Conservation (phyloP, 2,113 vertebrate genomes). For the Antidorcas marsupialis region DNA sequence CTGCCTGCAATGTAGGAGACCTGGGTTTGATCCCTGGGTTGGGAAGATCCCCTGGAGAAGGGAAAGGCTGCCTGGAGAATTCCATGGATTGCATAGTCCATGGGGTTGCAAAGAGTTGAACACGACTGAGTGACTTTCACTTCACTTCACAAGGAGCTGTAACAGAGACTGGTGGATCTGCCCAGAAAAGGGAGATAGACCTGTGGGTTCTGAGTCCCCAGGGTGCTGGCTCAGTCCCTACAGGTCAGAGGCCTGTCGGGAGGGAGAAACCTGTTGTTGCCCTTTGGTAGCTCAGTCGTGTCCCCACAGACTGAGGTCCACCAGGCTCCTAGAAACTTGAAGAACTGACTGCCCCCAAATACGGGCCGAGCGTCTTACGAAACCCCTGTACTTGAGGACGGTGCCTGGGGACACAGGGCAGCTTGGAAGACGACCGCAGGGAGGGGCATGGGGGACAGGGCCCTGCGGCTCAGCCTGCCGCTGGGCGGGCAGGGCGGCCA, state of each 20-base stretch:
- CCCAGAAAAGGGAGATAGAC: accelerated
- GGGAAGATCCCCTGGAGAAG: neutral
- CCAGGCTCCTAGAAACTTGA: neutral
- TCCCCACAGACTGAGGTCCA: neutral
- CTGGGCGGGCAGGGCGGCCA: accelerated
- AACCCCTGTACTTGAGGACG: accelerated
- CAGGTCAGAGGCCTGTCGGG: accelerated
- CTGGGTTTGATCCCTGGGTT: no score
- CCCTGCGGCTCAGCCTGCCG: accelerated
- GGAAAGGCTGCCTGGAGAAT: neutral
- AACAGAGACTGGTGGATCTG: neutral
- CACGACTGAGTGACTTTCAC: neutral
- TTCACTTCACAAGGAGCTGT: neutral
- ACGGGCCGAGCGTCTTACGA: accelerated
- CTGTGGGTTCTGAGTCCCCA: neutral
- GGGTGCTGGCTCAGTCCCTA: accelerated
- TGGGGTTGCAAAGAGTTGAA: neutral
- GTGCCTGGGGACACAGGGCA: neutral
- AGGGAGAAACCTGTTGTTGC: neutral
- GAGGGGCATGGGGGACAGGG: neutral
- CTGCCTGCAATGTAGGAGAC: no score
- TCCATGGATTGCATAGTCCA: neutral
- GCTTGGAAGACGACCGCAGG: accelerated
- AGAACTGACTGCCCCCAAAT: neutral
- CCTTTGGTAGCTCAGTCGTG: neutral